These are phyloP conservation scores for Oreonectes daqikongensis DNA, from an alignment of 2,797 vertebrate genomes.

Conservation along the genomic window DNA sequence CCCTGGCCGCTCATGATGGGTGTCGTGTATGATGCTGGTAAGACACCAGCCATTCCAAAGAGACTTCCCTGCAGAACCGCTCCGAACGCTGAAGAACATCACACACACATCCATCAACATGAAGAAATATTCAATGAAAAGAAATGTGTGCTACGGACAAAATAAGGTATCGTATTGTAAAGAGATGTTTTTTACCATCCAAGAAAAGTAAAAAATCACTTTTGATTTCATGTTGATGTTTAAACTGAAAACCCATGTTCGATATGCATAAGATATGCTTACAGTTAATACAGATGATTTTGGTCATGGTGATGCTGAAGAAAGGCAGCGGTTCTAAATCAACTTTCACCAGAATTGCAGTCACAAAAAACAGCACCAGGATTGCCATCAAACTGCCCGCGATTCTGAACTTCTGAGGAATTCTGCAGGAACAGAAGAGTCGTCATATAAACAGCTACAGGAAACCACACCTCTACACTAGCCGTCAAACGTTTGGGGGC, in stretches of 20 bases:
- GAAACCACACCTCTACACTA: no score
- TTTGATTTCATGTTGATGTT: no score
- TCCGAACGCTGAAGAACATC: conserved; percentile 70
- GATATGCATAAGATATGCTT: no score
- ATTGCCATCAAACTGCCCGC: conserved; percentile 80
- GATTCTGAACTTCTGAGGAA: conserved; percentile 84
- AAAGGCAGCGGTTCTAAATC: conserved; percentile 77
- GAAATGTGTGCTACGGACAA: no score
- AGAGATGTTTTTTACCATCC: no score
- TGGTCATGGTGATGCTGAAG: conserved; percentile 87
- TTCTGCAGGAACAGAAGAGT: conserved; percentile 58
- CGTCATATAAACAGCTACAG: neutral
- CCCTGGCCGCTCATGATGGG: conserved; percentile 94
- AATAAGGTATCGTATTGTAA: no score
- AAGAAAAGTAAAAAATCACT: no score
- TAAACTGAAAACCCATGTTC: no score
- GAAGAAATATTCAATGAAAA: no score
- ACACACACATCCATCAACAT: no score
- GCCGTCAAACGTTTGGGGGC: no score
- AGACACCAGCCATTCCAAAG: conserved; percentile 85
- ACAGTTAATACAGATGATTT: conserved; percentile 90
- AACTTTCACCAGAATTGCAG: conserved; percentile 81
- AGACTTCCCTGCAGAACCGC: conserved; percentile 91
- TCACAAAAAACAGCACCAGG: conserved; percentile 83
- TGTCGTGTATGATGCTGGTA: conserved; percentile 85